phyloP scores from a whole-genome alignment of 2,113 vertebrate genomes.

The Urocolius indicus region DNA sequence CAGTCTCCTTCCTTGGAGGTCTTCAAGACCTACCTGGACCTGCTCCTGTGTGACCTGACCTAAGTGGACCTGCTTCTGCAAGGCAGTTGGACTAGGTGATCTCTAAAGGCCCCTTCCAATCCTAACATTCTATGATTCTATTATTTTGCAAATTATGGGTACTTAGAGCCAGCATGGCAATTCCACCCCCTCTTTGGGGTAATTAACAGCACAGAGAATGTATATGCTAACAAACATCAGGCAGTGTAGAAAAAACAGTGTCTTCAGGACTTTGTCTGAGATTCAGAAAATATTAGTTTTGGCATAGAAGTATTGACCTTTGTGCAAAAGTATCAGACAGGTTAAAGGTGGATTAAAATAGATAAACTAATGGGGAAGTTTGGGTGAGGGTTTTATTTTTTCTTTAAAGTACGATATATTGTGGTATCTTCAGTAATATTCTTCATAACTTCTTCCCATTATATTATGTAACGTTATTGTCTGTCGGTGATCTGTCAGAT shows the following conservation, averaged over 20 bases:
- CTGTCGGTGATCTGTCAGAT: neutral
- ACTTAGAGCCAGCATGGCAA: neutral
- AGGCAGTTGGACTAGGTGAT: too few species aligned
- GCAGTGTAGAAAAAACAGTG: neutral
- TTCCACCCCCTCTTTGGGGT: neutral
- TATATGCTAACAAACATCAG: neutral
- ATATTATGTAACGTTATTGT: rapidly evolving
- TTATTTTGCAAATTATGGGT: neutral
- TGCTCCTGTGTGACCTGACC: too few species aligned
- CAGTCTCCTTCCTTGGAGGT: too few species aligned
- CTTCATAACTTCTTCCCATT: neutral
- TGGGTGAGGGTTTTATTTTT: neutral
- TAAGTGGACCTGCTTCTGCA: too few species aligned
- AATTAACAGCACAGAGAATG: neutral
- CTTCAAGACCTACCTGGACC: too few species aligned
- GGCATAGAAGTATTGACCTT: neutral
- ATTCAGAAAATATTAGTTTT: neutral
- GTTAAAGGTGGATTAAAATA: neutral
- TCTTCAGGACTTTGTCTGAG: rapidly evolving
- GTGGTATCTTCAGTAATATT: neutral
- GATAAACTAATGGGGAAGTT: neutral
- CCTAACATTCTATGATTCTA: too few species aligned
- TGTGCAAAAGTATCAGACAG: neutral
- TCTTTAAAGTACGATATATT: neutral
- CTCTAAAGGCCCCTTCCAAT: too few species aligned